Evolutionary conservation across 2,888 invertebrate genomes (phyloP).

Genomic region (Mimumesa dahlbomi): DNA sequence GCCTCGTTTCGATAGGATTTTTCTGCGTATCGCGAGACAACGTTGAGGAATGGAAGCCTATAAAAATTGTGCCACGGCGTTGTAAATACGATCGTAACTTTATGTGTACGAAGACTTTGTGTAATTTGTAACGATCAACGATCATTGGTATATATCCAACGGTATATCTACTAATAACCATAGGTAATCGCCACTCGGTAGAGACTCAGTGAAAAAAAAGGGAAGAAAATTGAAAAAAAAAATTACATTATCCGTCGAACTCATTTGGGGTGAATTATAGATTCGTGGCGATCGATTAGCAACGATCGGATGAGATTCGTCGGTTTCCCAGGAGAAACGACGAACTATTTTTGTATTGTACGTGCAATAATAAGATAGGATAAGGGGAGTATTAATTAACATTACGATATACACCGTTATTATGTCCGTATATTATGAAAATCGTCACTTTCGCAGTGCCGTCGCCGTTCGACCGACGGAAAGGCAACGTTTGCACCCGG

Average conservation of each 20-base stretch:
- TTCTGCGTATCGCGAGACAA: constrained; percentile 4
- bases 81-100: constrained; percentile 61
- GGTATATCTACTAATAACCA: no score
- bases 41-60: neutral
- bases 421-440: constrained; percentile 1
- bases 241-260: no score
- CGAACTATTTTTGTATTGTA: constrained; percentile 2
- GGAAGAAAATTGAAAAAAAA: no score
- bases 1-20: constrained; percentile 6
- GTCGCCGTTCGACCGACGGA: neutral
- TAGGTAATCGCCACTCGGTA: no score
- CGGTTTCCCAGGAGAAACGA: neutral
- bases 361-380: constrained; percentile 38
- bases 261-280: no score
- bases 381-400: constrained; percentile 5
- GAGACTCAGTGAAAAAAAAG: no score
- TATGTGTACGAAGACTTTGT: constrained; percentile 28
- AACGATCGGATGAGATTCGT: constrained; percentile 6
- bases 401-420: constrained; percentile 16
- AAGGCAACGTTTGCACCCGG: neutral
- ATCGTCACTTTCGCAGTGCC: neutral
- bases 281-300: neutral
- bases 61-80: constrained; percentile 8
- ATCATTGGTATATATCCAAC: neutral
- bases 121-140: constrained; percentile 19